Percentiles rank a stretch among this genome's conserved stretches.
Conservation (phyloP, 2,797 vertebrate species). For the Uromys caudimaculatus region DNA sequence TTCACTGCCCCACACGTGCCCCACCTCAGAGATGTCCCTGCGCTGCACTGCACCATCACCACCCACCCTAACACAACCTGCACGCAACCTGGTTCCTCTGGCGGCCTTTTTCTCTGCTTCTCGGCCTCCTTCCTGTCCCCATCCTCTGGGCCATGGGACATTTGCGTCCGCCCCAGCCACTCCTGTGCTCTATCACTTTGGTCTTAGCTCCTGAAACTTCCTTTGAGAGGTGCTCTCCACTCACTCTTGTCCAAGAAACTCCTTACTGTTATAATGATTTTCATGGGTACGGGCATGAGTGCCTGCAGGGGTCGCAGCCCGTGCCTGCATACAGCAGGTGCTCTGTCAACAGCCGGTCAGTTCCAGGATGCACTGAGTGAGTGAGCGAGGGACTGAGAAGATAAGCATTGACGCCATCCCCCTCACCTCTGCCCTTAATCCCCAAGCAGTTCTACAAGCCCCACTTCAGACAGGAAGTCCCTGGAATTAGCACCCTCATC, state of each 20-base stretch:
- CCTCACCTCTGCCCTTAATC: background rate
- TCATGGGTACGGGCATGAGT: background rate
- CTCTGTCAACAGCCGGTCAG: background rate
- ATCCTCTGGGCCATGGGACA: background rate
- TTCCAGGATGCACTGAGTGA: background rate
- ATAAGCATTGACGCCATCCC: too few relatives aligned
- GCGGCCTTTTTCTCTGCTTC: too few relatives aligned
- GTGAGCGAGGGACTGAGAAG: background rate
- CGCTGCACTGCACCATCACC: accelerated
- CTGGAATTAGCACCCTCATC: background rate
- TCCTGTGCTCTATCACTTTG: background rate
- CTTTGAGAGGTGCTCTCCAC: background rate
- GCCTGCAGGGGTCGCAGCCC: background rate
- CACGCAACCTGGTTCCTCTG: background rate
- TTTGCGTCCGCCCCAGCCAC: too few relatives aligned
- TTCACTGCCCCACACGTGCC: background rate
- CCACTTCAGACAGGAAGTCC: background rate
- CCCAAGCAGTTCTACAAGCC: background rate
- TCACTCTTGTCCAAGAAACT: background rate
- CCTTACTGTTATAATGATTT: too few relatives aligned
- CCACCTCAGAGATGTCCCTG: background rate
- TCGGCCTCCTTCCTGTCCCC: background rate
- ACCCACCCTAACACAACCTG: background rate
- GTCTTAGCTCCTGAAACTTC: background rate
- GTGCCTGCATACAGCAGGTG: background rate